Evolutionary conservation across 2,113 vertebrate genomes (phyloP).

Genomic region (Plecotus auritus): DNA sequence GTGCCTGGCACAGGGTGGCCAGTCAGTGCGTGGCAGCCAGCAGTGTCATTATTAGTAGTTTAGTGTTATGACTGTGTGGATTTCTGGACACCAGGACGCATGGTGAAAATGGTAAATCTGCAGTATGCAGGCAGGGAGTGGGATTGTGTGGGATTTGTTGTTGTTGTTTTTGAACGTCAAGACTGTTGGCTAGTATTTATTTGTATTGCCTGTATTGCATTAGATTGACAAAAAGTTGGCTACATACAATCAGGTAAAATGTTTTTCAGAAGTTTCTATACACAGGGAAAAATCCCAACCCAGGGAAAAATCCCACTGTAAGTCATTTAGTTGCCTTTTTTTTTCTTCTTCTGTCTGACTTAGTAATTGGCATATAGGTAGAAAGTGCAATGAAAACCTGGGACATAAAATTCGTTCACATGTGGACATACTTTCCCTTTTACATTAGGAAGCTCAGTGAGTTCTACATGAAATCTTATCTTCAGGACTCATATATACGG

Average conservation of each 20-base stretch:
- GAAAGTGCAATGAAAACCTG: not conserved
- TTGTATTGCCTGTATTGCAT: not conserved
- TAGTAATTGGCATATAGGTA: not conserved
- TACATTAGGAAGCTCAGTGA: not conserved
- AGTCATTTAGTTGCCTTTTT: not conserved
- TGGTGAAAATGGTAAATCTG: not conserved
- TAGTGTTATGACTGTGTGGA: not conserved
- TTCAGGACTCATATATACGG: not conserved
- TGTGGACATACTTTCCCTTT: not conserved
- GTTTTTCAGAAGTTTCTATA: not conserved
- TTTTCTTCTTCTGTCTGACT: not conserved
- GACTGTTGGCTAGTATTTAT: not conserved
- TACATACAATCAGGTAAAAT: not conserved
- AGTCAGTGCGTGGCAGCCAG: rapidly evolving
- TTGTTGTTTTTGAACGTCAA: not conserved
- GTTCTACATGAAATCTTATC: not conserved
- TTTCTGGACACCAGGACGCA: not conserved
- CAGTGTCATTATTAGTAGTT: not conserved
- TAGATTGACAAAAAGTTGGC: not conserved
- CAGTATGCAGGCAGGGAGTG: not conserved
- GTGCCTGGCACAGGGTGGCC: rapidly evolving
- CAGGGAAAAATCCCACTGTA: not conserved
- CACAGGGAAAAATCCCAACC: not conserved
- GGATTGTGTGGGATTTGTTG: not conserved
- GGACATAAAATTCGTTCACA: not conserved